These are phyloP conservation scores for Aplidium turbinatum DNA, from an alignment of 23 tunicate species.

Conservation along the genomic window DNA sequence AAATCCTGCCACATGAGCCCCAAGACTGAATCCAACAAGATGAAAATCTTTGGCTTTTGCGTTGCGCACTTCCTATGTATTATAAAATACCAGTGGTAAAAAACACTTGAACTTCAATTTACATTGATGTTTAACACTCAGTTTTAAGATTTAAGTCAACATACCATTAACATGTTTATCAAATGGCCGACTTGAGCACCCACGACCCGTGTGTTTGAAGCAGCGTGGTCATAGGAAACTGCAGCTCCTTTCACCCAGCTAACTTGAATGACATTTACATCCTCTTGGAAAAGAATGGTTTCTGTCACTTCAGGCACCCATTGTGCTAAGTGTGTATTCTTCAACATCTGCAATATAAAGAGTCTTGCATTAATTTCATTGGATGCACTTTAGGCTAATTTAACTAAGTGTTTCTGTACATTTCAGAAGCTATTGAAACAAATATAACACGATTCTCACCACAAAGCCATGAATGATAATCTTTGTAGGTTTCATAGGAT, in stretches of 20 bases:
- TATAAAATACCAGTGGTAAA: too few species aligned
- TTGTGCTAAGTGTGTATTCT: too few species aligned
- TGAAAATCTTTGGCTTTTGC: constrained; percentile 70
- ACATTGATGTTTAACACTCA: too few species aligned
- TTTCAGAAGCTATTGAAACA: too few species aligned
- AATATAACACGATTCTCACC: constrained; percentile 64
- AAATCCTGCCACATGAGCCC: constrained; percentile 97
- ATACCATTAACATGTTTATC: constrained; percentile 69
- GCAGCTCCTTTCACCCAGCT: constrained; percentile 85
- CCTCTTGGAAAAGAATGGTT: constrained; percentile 70
- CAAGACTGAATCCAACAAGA: constrained; percentile 89
- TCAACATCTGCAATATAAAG: too few species aligned
- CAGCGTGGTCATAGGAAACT: constrained; percentile 84
- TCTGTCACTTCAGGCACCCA: constrained; percentile 86
- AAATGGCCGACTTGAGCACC: constrained; percentile 77
- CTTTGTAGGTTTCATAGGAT: constrained; percentile 73
- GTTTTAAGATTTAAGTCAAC: too few species aligned
- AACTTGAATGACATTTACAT: constrained; percentile 82
- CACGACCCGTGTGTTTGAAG: constrained; percentile 74
- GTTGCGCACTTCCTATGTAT: constrained; percentile 49
- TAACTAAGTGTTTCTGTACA: too few species aligned
- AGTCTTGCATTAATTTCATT: too few species aligned
- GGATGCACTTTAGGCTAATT: too few species aligned
- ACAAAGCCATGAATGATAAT: constrained; percentile 85
- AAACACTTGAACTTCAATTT: too few species aligned